A percentile compares a stretch with the other conserved stretches of the same genome.
Evolutionary conservation across 30 jellyfish, hydroid and myxozoan genomes (phyloP).

Genomic region (Nemopilema nomurai): DNA sequence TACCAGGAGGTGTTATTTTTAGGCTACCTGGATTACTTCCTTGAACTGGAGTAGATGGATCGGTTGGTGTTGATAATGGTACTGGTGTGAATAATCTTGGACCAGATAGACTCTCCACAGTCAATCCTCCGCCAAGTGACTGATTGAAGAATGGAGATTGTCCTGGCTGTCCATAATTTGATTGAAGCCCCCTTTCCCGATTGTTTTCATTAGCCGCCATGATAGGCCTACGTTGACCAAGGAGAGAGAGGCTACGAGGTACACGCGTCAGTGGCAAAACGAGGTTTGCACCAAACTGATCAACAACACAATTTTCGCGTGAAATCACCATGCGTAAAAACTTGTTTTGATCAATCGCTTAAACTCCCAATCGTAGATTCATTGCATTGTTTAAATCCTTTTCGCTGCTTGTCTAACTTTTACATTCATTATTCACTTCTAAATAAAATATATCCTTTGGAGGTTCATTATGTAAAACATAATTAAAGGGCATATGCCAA

Average conservation of each 20-base stretch:
- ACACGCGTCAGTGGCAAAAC: slow-evolving; percentile 66
- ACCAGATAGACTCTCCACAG: slow-evolving; percentile 77
- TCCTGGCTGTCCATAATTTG: slow-evolving; percentile 38
- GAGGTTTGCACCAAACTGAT: too few species aligned
- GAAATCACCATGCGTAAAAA: too few species aligned
- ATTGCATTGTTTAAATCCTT: too few species aligned
- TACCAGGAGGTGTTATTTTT: background rate
- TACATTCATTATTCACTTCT: too few species aligned
- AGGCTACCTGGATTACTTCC: slow-evolving; percentile 5
- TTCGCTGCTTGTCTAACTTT: too few species aligned
- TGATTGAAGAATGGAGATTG: slow-evolving; percentile 71
- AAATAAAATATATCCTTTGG: too few species aligned
- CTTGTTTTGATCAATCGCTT: too few species aligned
- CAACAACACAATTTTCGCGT: too few species aligned
- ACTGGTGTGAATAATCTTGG: slow-evolving; percentile 90
- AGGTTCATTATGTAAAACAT: too few species aligned
- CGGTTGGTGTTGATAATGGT: slow-evolving; percentile 66
- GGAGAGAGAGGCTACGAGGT: slow-evolving; percentile 50
- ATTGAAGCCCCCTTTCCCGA: slow-evolving; percentile 36
- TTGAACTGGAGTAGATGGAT: slow-evolving; percentile 28
- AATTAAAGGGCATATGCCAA: too few species aligned
- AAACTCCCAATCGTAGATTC: too few species aligned
- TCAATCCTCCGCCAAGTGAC: slow-evolving; percentile 69
- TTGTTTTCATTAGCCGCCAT: slow-evolving; percentile 77
- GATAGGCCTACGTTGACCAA: slow-evolving; percentile 36